Evolutionary conservation across 2,113 vertebrate species (phyloP), one percentile per base, ranked within the genome.

Genomic region (Hipposideros armiger): DNA sequence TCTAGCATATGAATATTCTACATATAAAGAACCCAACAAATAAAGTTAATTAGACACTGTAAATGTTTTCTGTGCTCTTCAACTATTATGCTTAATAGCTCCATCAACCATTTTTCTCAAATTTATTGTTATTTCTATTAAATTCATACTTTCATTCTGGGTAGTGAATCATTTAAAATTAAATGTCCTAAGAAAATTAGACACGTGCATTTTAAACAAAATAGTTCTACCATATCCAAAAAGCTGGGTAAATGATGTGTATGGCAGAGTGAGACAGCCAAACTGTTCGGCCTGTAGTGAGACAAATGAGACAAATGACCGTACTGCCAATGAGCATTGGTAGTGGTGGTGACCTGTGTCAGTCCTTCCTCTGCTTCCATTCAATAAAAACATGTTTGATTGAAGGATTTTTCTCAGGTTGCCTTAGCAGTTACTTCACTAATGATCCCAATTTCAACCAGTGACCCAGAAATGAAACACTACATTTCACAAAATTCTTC

Each of bases 391-490:
- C 0, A 0, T 24, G 4, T 42, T 78, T 60, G 84, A 80, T 50
- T 15, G 64, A 97, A 80, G 45, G 64, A n/a, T 52, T 50, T 83
- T 91, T 77, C 45, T 67, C 32, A 70, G 50, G 50, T 86, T n/a
- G 64, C 22, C 70, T 32, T 82, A 78, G 30, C 26, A 40, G 52
- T 69, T 60, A 83, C 45, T 54, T 94, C 54, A 42, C 93, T 94
- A 88, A 96, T 77, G 91, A 87, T 94, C 47, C 88, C 88, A 62
- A 2, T 81, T 94, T 81, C 54, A 47, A 72, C 19, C 58, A 87
- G n/a, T 92, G 88, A 96, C 88, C 81, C 52, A 95, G 85, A 94
- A 96, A 88, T 87, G 45, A 95, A 94, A 90, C 56, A 60, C 11
- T 45, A 24, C 47, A 62, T 74, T 90, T 95, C 76, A 90, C 28